Conservation (phyloP, 1,140 invertebrate genomes). For the Temnothorax nylanderi region DNA sequence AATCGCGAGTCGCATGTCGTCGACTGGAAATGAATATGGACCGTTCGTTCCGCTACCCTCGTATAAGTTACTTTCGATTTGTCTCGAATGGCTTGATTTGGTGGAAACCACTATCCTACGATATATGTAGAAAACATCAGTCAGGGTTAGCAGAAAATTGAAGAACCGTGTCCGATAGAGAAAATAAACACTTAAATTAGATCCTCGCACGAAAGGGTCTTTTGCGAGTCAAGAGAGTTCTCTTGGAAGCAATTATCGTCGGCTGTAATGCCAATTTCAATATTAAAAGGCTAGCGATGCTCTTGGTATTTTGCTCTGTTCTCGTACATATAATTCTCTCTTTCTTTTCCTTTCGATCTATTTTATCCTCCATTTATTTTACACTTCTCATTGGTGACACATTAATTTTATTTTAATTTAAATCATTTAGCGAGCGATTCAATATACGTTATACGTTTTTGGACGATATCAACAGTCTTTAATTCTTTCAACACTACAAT, state of each 20-base stretch:
- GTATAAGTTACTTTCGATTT: background rate
- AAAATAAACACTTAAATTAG: slow-evolving; percentile 13
- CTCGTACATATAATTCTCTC: background rate
- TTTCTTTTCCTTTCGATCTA: background rate
- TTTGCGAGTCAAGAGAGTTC: background rate
- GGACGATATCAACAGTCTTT: background rate
- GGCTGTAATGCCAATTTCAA: slow-evolving; percentile 8
- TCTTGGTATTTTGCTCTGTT: background rate
- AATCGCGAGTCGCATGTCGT: slow-evolving; percentile 9
- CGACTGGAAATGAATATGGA: background rate
- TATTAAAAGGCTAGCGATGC: slow-evolving; percentile 18
- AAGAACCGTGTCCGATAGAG: slow-evolving; percentile 40
- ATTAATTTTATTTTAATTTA: slow-evolving; percentile 18
- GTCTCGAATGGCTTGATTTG: background rate
- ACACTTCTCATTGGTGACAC: background rate
- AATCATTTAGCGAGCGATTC: background rate
- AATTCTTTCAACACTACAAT: background rate
- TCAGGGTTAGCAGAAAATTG: slow-evolving; percentile 29
- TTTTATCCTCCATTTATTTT: background rate
- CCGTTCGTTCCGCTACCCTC: background rate
- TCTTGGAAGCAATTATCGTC: slow-evolving; percentile 32
- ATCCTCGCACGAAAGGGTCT: slow-evolving; percentile 9
- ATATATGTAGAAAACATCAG: background rate
- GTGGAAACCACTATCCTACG: background rate
- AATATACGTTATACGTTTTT: background rate